Evolutionary conservation across 2,797 vertebrate genomes (phyloP).

Genomic region (Sorex maritimensis): DNA sequence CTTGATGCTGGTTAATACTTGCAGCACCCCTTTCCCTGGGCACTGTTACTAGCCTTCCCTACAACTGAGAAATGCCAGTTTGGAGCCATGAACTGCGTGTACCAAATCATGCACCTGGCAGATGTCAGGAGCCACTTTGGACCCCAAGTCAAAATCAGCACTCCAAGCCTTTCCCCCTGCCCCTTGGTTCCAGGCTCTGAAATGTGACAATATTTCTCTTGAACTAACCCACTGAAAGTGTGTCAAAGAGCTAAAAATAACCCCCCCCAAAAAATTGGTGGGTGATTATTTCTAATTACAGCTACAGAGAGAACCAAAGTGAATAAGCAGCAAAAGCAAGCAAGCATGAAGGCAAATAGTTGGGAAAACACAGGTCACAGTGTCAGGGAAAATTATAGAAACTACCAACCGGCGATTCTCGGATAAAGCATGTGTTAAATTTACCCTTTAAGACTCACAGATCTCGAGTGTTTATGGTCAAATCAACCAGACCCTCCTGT

Average conservation of each 20-base stretch:
- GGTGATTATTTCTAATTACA: slow-evolving; percentile 61
- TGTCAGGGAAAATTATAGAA: slow-evolving; percentile 11
- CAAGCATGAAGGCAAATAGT: not conserved
- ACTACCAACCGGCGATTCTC: not conserved
- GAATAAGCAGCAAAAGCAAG: slow-evolving; percentile 16
- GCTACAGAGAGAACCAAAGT: not conserved
- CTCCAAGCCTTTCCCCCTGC: not conserved
- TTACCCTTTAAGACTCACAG: not conserved
- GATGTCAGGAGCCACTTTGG: slow-evolving; percentile 21
- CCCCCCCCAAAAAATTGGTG: not conserved
- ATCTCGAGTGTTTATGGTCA: slow-evolving; percentile 34
- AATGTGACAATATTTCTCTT: slow-evolving; percentile 10
- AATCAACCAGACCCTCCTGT: not conserved
- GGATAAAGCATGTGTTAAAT: not conserved
- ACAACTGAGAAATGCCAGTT: slow-evolving; percentile 29
- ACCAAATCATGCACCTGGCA: not conserved
- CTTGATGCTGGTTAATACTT: not conserved
- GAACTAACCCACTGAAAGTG: not conserved
- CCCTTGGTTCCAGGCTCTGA: not conserved
- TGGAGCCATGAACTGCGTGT: not conserved
- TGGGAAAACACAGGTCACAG: not conserved
- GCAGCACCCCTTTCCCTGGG: not conserved
- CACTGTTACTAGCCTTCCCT: not conserved
- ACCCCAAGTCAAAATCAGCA: not conserved
- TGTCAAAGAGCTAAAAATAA: slow-evolving; percentile 8